Percentiles rank a stretch among this genome's conserved stretches.
phyloP scores from a whole-genome alignment of 2,113 vertebrate species.

The Spea multiplicata region DNA sequence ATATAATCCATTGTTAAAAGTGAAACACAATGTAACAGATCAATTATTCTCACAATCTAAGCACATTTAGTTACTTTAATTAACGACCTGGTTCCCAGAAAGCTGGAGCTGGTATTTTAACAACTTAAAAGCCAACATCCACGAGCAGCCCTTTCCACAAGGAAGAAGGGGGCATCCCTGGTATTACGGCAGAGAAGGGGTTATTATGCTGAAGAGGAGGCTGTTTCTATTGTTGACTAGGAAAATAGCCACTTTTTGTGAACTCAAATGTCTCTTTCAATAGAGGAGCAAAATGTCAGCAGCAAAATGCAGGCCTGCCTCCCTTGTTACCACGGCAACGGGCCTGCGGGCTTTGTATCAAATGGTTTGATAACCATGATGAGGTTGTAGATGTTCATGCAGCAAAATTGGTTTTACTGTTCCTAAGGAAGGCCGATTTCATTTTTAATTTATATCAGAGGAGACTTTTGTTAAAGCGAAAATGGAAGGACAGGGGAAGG shows the following conservation, averaged over 20 bases:
- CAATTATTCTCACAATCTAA: too few relatives aligned
- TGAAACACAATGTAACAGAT: too few relatives aligned
- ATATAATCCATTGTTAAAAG: too few relatives aligned
- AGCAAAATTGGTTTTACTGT: conserved; percentile 49
- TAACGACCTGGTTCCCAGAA: too few relatives aligned
- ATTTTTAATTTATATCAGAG: conserved; percentile 49
- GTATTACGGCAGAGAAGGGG: conserved; percentile 22
- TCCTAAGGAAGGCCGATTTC: conserved; percentile 49
- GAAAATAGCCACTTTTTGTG: conserved; percentile 48
- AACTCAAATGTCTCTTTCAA: conserved; percentile 50
- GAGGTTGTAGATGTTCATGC: conserved; percentile 48
- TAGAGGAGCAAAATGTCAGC: conserved; percentile 47
- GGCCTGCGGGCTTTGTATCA: conserved; percentile 48
- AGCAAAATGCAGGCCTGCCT: conserved; percentile 42
- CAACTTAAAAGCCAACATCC: too few relatives aligned
- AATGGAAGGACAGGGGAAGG: conserved; percentile 13
- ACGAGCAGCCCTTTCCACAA: too few relatives aligned
- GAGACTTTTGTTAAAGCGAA: conserved; percentile 42
- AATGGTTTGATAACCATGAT: conserved; percentile 48
- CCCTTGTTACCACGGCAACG: conserved; percentile 38
- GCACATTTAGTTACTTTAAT: too few relatives aligned
- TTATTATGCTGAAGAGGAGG: conserved; percentile 48
- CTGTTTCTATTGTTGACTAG: conserved; percentile 47
- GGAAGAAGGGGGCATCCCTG: not conserved
- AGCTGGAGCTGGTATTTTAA: too few relatives aligned